These are phyloP conservation scores for Abrostola tripartita DNA, from an alignment of 2,888 invertebrate genomes.

Conservation along the genomic window DNA sequence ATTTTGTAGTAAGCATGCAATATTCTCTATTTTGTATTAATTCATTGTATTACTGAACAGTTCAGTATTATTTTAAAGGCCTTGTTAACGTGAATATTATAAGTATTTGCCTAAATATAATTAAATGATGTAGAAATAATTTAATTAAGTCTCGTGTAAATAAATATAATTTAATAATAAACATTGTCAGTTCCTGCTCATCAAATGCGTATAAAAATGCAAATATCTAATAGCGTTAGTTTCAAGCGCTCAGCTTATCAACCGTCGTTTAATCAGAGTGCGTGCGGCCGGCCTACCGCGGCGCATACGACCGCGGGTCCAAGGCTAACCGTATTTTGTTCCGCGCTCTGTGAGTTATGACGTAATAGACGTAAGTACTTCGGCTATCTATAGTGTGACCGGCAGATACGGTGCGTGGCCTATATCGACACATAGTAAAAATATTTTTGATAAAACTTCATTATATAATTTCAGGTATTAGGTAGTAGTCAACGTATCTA, in stretches of 20 bases:
- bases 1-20: background rate
- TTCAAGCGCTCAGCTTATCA: conserved; percentile 21
- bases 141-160: background rate
- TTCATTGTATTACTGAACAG: too few relatives aligned
- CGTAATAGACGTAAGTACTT: conserved; percentile 77
- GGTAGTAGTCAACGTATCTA: background rate
- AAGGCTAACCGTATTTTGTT: conserved; percentile 85
- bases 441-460: conserved; percentile 26
- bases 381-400: conserved; percentile 69
- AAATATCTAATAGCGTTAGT: conserved; percentile 29
- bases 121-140: background rate
- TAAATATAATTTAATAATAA: background rate
- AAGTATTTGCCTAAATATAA: background rate
- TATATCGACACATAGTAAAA: conserved; percentile 52
- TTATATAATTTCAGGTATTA: conserved; percentile 15
- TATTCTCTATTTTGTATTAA: too few relatives aligned
- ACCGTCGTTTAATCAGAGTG: conserved; percentile 57
- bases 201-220: conserved; percentile 12
- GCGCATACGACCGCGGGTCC: conserved; percentile 76
- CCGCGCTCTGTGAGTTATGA: conserved; percentile 82
- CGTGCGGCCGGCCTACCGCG: conserved; percentile 63
- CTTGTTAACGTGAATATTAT: too few relatives aligned
- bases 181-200: background rate
- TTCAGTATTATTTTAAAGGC: too few relatives aligned
- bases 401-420: conserved; percentile 57